Evolutionary conservation across 2,797 vertebrate species (phyloP), one percentile per base, ranked within the genome.

Genomic region (Antrozous pallidus): DNA sequence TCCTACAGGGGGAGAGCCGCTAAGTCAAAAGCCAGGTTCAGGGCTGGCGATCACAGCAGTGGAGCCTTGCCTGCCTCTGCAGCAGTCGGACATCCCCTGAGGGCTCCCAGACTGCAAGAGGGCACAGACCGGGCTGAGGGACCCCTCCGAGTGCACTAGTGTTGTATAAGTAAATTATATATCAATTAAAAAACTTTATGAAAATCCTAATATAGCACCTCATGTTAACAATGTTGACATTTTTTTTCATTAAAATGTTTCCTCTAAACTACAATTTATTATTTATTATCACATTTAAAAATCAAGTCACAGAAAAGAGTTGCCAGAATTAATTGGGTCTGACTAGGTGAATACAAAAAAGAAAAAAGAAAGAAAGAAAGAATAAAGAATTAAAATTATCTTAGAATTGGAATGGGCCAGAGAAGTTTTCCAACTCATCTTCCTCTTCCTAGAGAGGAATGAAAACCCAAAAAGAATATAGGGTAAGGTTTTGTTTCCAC

Each of bases 331-430:
- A 83, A 75, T 26, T 47, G 24, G n/a, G 36, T 79, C 81, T 80
- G 45, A 77, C 16, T 77, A 28, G 9, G 0, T n/a, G 40, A 78
- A 31, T 85, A 20, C 13, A 58, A n/a, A n/a, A n/a, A n/a, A n/a
- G n/a, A n/a, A 91, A 70, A 47, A 93, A 28, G 58, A 90, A 81
- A 17, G 7, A 83, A 90, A 65, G 56, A 94, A 91, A 83, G 45
- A 94, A 24, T 65, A 91, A 88, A 17, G 5, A 83, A 92, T 54
- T n/a, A 16, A 16, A 70, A 47, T 88, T 45, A 65, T 40, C 67
- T 80, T 51, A 84, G 36, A 94, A 79, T 11, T 91, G 31, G 6
- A 88, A 94, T 26, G 6, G 5, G 86, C n/a, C 45, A 54, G 51
- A 83, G 38, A 61, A 83, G 3, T 65, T 70, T 63, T 78, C 47